Evolutionary conservation across 2,888 invertebrate genomes (phyloP).

Genomic region (Dasysyrphus tricinctus): DNA sequence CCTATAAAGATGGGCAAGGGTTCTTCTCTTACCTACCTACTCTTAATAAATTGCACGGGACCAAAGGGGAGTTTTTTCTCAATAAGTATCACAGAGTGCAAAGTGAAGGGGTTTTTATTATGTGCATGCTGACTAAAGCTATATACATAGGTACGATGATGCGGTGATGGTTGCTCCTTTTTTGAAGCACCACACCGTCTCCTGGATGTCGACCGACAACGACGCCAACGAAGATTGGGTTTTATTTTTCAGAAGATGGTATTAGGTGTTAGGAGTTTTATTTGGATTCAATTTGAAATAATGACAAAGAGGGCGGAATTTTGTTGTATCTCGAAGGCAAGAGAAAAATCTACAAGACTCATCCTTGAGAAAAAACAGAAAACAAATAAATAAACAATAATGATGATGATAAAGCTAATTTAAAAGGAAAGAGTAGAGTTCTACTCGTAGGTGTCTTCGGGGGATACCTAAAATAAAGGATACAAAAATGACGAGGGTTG

Average conservation of each 20-base stretch:
- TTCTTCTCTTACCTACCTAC: conserved; percentile 8
- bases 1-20: conserved; percentile 2
- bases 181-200: background rate
- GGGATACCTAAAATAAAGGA: conserved; percentile 27
- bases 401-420: conserved; percentile 67
- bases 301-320: conserved; percentile 54
- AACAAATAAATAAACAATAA: conserved; percentile 21
- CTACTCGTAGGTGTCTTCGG: conserved; percentile 11
- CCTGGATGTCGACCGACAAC: background rate
- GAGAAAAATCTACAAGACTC: conserved; percentile 25
- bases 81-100: conserved; percentile 67
- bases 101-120: conserved; percentile 64
- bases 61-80: conserved; percentile 57
- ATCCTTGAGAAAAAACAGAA: conserved; percentile 46
- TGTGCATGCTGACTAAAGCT: conserved; percentile 36
- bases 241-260: conserved; percentile 41
- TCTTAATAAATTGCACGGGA: conserved; percentile 56
- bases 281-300: conserved; percentile 73
- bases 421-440: conserved; percentile 22
- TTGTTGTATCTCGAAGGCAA: conserved; percentile 22
- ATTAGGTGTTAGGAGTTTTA: conserved; percentile 73
- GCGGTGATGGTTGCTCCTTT: conserved; percentile 18
- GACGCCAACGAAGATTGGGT: conserved; percentile 21
- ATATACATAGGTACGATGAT: background rate
- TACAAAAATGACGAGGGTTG: conserved; percentile 38